Conservation (phyloP, 1,140 invertebrate species). For the Olivierus martensii region DNA sequence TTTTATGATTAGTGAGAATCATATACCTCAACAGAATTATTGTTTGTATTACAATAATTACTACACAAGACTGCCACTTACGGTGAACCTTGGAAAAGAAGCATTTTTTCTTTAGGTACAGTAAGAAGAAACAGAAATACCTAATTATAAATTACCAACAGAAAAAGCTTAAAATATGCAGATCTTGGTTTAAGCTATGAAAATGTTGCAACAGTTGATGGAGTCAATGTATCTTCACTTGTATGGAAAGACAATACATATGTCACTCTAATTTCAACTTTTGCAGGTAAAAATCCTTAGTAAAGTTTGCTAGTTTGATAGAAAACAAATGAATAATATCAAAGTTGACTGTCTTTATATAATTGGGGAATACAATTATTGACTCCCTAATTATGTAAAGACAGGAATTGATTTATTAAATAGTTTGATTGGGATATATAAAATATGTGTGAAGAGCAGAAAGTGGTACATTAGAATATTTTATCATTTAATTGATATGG, state of each 20-base stretch:
- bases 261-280: slow-evolving; percentile 30
- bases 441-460: slow-evolving; percentile 28
- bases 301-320: slow-evolving; percentile 23
- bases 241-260: slow-evolving; percentile 29
- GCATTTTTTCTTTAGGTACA: slow-evolving; percentile 16
- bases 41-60: slow-evolving; percentile 23
- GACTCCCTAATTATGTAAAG: too few relatives aligned
- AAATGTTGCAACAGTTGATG: slow-evolving; percentile 10
- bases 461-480: slow-evolving; percentile 33
- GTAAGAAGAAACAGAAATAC: slow-evolving; percentile 15
- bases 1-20: slow-evolving; percentile 16
- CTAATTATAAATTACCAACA: slow-evolving; percentile 10
- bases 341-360: slow-evolving; percentile 31
- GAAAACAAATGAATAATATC: slow-evolving; percentile 22
- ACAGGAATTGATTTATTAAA: slow-evolving; percentile 34
- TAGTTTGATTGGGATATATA: slow-evolving; percentile 31
- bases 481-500: slow-evolving; percentile 32
- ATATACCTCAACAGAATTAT: slow-evolving; percentile 6
- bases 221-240: slow-evolving; percentile 14
- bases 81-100: slow-evolving; percentile 13
- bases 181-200: slow-evolving; percentile 12
- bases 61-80: slow-evolving; percentile 16
- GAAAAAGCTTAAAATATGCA: slow-evolving; percentile 17
- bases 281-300: slow-evolving; percentile 24
- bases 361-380: slow-evolving; percentile 34